Evolutionary conservation across 2,797 vertebrate species (phyloP).

Genomic region (Pygocentrus nattereri): DNA sequence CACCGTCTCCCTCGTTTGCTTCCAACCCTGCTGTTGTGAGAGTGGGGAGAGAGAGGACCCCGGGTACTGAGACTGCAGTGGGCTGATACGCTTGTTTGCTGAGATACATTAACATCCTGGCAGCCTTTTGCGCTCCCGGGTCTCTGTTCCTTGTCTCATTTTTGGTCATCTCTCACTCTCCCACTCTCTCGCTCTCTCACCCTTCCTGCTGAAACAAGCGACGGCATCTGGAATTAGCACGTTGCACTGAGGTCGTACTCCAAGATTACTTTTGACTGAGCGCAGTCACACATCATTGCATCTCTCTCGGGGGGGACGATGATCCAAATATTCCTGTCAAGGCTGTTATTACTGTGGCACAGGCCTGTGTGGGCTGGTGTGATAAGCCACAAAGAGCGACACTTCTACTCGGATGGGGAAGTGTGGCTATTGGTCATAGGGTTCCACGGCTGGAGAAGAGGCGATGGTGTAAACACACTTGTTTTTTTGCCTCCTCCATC

Average conservation of each 20-base stretch:
- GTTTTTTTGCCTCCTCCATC: constrained; percentile 42
- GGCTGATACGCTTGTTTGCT: constrained; percentile 62
- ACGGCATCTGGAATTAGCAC: constrained; percentile 41
- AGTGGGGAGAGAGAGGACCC: neutral
- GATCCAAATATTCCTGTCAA: constrained; percentile 56
- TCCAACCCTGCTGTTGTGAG: neutral
- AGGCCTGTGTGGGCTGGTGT: constrained; percentile 44
- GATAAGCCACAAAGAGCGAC: constrained; percentile 50
- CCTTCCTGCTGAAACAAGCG: constrained; percentile 28
- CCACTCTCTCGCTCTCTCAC: constrained; percentile 7
- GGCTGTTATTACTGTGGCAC: constrained; percentile 31
- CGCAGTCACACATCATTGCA: constrained; percentile 35
- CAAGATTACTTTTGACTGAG: constrained; percentile 42
- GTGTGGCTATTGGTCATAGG: constrained; percentile 22
- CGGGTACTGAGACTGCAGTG: constrained; percentile 29
- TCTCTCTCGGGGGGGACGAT: constrained; percentile 37
- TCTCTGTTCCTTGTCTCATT: constrained; percentile 6
- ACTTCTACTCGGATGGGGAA: constrained; percentile 35
- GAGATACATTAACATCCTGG: constrained; percentile 51
- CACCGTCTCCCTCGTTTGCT: neutral
- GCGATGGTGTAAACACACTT: constrained; percentile 28
- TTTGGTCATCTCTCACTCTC: constrained; percentile 26
- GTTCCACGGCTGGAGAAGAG: constrained; percentile 47
- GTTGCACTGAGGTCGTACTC: constrained; percentile 32
- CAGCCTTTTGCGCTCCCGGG: constrained; percentile 28